Conservation (phyloP, 2,888 invertebrate species). For the Drosophila merina region DNA sequence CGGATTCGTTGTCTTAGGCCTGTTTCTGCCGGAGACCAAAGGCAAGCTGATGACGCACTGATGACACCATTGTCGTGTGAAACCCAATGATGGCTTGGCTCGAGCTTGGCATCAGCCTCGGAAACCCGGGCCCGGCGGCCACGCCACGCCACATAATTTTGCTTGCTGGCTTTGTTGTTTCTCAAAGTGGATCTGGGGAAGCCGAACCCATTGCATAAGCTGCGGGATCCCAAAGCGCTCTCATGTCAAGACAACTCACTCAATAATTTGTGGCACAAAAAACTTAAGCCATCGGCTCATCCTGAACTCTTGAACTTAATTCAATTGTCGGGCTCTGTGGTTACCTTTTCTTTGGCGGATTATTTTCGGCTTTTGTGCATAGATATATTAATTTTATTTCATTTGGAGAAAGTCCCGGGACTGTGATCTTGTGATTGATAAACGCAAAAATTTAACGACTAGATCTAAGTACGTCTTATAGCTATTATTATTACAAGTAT, state of each 20-base stretch:
- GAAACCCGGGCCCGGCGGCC: slow-evolving; percentile 46
- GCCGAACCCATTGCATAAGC: slow-evolving; percentile 58
- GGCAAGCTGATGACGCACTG: slow-evolving; percentile 74
- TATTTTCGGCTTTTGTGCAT: slow-evolving; percentile 25
- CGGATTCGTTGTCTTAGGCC: slow-evolving; percentile 71
- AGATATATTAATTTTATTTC: slow-evolving; percentile 43
- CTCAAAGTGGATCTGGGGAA: not conserved
- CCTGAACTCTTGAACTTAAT: slow-evolving; percentile 75
- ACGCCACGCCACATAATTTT: slow-evolving; percentile 49
- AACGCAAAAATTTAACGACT: slow-evolving; percentile 33
- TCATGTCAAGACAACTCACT: slow-evolving; percentile 45
- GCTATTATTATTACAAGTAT: no score
- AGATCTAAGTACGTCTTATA: slow-evolving; percentile 17
- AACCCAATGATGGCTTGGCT: slow-evolving; percentile 41
- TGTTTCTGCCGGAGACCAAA: slow-evolving; percentile 81
- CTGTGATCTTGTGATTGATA: slow-evolving; percentile 53
- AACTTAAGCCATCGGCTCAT: slow-evolving; percentile 44
- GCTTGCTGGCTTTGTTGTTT: slow-evolving; percentile 48
- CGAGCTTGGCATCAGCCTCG: slow-evolving; percentile 15
- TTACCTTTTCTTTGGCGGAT: slow-evolving; percentile 10
- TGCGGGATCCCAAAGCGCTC: slow-evolving; percentile 28
- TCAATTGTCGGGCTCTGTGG: slow-evolving; percentile 54
- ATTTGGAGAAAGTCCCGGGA: slow-evolving; percentile 38
- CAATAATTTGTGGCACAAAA: slow-evolving; percentile 47
- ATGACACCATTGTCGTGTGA: slow-evolving; percentile 54